Evolutionary conservation across 2,797 vertebrate species (phyloP).

Genomic region (Centropyge bicolor): DNA sequence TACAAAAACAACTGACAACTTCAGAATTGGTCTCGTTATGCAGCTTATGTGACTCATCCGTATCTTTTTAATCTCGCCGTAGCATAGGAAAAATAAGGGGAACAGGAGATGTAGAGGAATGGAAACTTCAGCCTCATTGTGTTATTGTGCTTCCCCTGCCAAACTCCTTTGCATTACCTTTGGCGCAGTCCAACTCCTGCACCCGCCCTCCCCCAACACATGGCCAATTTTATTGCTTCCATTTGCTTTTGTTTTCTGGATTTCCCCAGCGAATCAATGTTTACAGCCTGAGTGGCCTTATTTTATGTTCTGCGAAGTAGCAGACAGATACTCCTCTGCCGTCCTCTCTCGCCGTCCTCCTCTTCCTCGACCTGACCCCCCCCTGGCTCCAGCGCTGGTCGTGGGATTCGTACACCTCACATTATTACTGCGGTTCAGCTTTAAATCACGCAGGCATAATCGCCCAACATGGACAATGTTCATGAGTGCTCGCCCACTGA

Average conservation of each 20-base stretch:
- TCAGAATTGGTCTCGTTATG: not conserved
- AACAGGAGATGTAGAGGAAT: constrained; percentile 3
- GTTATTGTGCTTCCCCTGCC: constrained; percentile 17
- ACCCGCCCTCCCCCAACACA: not conserved
- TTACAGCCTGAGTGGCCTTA: constrained; percentile 65
- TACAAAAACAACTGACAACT: constrained; percentile 35
- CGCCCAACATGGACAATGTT: constrained; percentile 17
- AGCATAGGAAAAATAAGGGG: not conserved
- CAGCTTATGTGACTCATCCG: not conserved
- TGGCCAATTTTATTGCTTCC: constrained; percentile 69
- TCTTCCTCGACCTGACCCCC: not conserved
- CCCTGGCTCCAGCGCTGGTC: constrained; percentile 4
- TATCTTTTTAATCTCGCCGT: constrained; percentile 14
- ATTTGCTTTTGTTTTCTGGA: constrained; percentile 76
- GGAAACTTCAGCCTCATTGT: constrained; percentile 44
- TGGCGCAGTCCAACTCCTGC: constrained; percentile 35
- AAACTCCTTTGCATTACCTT: constrained; percentile 52
- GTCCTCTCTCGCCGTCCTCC: constrained; percentile 15
- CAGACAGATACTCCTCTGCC: constrained; percentile 48
- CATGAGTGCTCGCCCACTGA: constrained; percentile 21
- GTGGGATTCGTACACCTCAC: constrained; percentile 11
- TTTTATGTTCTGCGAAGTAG: constrained; percentile 58
- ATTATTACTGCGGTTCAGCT: constrained; percentile 10
- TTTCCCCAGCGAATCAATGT: constrained; percentile 63
- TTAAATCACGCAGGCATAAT: constrained; percentile 23